These are phyloP conservation scores for Hypselothyrea guttata DNA, from an alignment of 2,888 invertebrate genomes.

Conservation along the genomic window DNA sequence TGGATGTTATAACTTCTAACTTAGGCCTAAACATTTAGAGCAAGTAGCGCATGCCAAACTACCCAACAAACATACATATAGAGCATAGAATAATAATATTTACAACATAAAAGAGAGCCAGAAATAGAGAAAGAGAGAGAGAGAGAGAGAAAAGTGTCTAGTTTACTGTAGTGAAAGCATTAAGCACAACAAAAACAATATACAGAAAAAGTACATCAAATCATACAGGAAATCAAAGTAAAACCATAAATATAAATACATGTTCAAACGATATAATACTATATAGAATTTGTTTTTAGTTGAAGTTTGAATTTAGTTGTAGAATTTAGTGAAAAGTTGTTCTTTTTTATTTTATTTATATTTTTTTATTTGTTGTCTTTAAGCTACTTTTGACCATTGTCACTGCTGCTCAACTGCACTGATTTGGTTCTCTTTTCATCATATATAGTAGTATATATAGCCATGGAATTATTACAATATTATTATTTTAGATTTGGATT, in stretches of 20 bases:
- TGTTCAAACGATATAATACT: conserved; percentile 8
- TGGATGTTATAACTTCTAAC: too few species aligned
- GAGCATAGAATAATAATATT: conserved; percentile 13
- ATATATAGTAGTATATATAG: conserved; percentile 13
- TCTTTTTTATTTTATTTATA: conserved; percentile 21
- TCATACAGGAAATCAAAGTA: conserved; percentile 21
- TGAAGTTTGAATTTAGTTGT: conserved; percentile 11
- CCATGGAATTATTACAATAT: conserved; percentile 7
- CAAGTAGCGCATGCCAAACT: conserved; percentile 37
- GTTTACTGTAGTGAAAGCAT: conserved; percentile 29
- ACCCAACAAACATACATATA: conserved; percentile 9
- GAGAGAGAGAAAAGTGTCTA: neutral
- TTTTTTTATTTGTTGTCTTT: conserved; percentile 7
- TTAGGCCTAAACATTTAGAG: conserved; percentile 1
- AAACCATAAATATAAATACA: conserved; percentile 9
- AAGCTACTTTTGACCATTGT: conserved; percentile 57
- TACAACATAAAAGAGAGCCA: conserved; percentile 44
- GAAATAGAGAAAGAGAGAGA: too few species aligned
- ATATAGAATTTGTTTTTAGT: conserved; percentile 23
- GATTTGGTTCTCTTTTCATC: conserved; percentile 19
- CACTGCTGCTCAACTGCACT: conserved; percentile 75
- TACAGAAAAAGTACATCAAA: conserved; percentile 20
- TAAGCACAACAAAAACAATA: conserved; percentile 37
- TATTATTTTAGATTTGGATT: too few species aligned
- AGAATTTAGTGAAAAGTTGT: conserved; percentile 26